Evolutionary conservation across 1,140 invertebrate genomes (phyloP).

Genomic region (Trinorchestia longiramus): DNA sequence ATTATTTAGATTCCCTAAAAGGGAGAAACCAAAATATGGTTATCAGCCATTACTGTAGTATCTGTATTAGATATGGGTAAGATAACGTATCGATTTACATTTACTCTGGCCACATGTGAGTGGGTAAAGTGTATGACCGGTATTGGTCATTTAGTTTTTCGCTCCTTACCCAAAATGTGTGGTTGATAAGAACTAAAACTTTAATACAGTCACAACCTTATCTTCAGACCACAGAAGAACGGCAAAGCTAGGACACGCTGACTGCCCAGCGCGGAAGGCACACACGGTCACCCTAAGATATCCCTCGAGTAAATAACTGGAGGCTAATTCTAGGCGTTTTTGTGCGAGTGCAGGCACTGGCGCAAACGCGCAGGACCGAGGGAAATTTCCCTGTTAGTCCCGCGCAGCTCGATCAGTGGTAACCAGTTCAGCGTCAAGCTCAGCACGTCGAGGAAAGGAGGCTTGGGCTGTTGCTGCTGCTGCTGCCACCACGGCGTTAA

Average conservation of each 20-base stretch:
- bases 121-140: too few relatives aligned
- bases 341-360: background rate
- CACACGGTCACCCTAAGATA: background rate
- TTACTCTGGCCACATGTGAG: too few relatives aligned
- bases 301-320: background rate
- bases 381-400: background rate
- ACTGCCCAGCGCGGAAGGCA: background rate
- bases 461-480: background rate
- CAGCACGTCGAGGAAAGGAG: background rate
- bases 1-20: background rate
- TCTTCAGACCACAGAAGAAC: background rate
- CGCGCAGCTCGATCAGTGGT: background rate
- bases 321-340: background rate
- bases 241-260: background rate
- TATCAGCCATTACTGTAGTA: background rate
- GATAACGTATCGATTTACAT: too few relatives aligned
- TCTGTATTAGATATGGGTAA: background rate
- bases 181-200: background rate
- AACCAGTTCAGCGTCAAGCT: background rate
- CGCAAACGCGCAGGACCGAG: background rate
- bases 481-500: background rate
- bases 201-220: background rate
- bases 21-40: background rate
- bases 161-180: background rate
- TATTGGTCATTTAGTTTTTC: background rate